These are phyloP conservation scores for Corydoras maculifer DNA, from an alignment of 2,113 vertebrate genomes.

Conservation along the genomic window DNA sequence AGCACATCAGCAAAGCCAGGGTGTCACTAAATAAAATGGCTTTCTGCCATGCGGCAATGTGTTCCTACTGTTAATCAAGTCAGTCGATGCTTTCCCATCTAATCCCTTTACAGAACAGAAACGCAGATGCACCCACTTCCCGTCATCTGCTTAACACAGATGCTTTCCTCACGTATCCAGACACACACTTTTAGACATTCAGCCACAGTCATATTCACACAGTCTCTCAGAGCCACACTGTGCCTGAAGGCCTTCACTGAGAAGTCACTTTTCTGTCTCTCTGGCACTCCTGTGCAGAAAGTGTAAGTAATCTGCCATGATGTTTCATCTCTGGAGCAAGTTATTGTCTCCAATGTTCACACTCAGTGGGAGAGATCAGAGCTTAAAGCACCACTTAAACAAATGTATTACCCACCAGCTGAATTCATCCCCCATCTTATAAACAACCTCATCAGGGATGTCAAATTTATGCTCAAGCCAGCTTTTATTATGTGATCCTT, in stretches of 20 bases:
- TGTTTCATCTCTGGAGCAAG: conserved; percentile 27
- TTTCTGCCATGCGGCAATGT: neutral
- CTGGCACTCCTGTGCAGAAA: conserved; percentile 30
- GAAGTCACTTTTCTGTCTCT: conserved; percentile 37
- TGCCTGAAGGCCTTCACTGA: conserved; percentile 26
- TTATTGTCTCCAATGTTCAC: conserved; percentile 26
- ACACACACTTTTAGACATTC: conserved; percentile 9
- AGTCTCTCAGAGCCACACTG: conserved; percentile 4
- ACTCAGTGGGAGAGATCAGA: neutral
- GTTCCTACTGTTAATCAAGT: conserved; percentile 23
- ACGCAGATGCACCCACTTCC: too few species aligned
- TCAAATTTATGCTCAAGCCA: neutral
- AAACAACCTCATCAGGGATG: neutral
- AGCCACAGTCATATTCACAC: conserved; percentile 18
- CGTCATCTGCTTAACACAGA: neutral
- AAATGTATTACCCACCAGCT: neutral
- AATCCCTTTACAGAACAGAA: too few species aligned
- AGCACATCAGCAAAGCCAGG: too few species aligned
- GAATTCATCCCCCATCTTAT: neutral
- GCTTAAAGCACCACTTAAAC: conserved; percentile 8
- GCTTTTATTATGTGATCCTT: neutral
- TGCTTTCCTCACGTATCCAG: neutral
- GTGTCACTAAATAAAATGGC: too few species aligned
- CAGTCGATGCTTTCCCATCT: conserved; percentile 2
- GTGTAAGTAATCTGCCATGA: conserved; percentile 44